Base-by-base conservation (phyloP, 2,797 vertebrate genomes). In the Amniataba percoides region DNA sequence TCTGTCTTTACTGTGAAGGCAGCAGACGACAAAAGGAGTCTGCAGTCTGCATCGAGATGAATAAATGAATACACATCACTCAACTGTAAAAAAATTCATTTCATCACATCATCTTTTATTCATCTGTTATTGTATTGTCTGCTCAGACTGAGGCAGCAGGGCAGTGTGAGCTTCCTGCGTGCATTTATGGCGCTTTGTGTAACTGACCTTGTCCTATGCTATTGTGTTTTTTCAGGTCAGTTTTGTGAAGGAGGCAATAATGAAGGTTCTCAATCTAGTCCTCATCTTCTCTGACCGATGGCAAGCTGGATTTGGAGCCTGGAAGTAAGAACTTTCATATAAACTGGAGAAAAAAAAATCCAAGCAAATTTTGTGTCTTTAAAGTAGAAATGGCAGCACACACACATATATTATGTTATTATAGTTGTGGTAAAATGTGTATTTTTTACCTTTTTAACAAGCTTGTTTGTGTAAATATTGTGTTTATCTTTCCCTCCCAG, bases 171-270 rank as follows among this genome's bases (percentile, higher is more conserved):
- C 51, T 16, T 23, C 31, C 4, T 19, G 3, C 3, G 3, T 60
- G 7, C 12, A 16, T 71, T 56, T 23, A 59, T 25, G 3, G 53
- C 7, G 21, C 27, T n/a, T 31, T 0, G n/a, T 68, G n/a, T 14
- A 19, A 34, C 27, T 13, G 0, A 10, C 58, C 49, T 57, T 40
- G 15, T 69, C 36, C 14, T 43, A 25, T 62, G 15, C 42, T 39
- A 18, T 36, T 15, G 1, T 83, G n/a, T 89, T 68, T 77, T 74
- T 89, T 48, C 83, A 99, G 98, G 98, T 99, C 86, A 98, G 97
- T 93, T 99, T 98, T 88, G 97, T 99, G 83, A 99, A 99, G 73
- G 98, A 99, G 91, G 98, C 98, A 21, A 99, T 99, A 88, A 97
- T 99, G 97, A 99, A 99, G 92, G 98, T 99, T 48, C 93, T 99